phyloP scores from a whole-genome alignment of 2,888 invertebrate species.

The Neelides folsomi region DNA sequence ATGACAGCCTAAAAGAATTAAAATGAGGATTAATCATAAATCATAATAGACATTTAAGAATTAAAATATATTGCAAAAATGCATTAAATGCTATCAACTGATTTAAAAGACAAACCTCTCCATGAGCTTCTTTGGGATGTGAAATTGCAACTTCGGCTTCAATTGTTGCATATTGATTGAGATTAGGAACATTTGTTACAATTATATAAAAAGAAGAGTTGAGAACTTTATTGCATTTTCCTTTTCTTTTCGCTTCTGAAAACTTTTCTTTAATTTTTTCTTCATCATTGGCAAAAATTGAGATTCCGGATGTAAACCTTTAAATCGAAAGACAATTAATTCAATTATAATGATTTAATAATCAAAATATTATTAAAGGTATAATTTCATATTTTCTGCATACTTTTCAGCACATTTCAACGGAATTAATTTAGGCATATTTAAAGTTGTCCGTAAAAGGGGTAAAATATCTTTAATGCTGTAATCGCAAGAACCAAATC shows the following conservation, averaged over 20 bases:
- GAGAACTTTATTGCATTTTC: slow-evolving; percentile 11
- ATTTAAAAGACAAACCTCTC: too few species aligned
- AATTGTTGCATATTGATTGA: neutral
- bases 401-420: slow-evolving; percentile 21
- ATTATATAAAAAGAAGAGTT: slow-evolving; percentile 11
- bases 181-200: neutral
- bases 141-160: slow-evolving; percentile 3
- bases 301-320: slow-evolving; percentile 22
- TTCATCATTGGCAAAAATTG: slow-evolving; percentile 19
- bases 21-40: too few species aligned
- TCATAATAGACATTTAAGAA: too few species aligned
- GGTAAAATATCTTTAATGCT: slow-evolving; percentile 21
- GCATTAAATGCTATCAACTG: too few species aligned
- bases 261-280: slow-evolving; percentile 5
- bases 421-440: slow-evolving; percentile 13
- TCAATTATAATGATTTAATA: slow-evolving; percentile 2
- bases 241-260: slow-evolving; percentile 3
- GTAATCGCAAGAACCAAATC: slow-evolving; percentile 8
- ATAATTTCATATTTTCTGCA: too few species aligned
- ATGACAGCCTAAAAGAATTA: slow-evolving; percentile 17
- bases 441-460: slow-evolving; percentile 9
- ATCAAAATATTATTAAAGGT: neutral
- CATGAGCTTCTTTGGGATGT: neutral
- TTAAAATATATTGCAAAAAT: too few species aligned
- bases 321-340: slow-evolving; percentile 5